phyloP scores from a whole-genome alignment of 2,797 vertebrate genomes.

The Hapalemur alaotrensis region DNA sequence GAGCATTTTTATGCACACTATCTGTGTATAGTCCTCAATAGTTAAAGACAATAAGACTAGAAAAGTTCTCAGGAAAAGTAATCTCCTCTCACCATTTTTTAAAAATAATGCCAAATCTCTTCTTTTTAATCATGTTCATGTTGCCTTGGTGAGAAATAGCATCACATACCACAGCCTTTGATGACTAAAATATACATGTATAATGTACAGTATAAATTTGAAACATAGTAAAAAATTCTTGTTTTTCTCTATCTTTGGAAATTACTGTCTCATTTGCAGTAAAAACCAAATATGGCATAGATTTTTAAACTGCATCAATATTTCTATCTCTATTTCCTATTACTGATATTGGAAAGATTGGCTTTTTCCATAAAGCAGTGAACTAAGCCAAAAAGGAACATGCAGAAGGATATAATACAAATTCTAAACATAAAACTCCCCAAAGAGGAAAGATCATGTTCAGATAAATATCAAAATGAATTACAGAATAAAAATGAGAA shows the following conservation, averaged over 20 bases:
- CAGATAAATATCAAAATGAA: neutral
- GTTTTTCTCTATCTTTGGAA: neutral
- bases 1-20: neutral
- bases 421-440: neutral
- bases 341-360: neutral
- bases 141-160: neutral
- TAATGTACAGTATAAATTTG: neutral
- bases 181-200: neutral
- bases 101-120: neutral
- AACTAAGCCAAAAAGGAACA: neutral
- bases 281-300: neutral
- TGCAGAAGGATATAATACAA: neutral
- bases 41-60: neutral
- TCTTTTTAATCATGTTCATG: neutral
- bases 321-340: neutral
- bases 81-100: neutral
- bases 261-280: neutral
- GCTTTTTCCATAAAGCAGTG: neutral
- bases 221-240: neutral
- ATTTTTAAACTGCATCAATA: neutral
- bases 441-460: neutral
- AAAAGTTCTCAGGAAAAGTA: constrained; percentile 9
- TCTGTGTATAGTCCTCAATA: neutral
- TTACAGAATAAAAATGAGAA: neutral
- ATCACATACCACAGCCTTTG: neutral